Conservation (phyloP, 2,113 vertebrate species). For the Sebastes schlegelii region DNA sequence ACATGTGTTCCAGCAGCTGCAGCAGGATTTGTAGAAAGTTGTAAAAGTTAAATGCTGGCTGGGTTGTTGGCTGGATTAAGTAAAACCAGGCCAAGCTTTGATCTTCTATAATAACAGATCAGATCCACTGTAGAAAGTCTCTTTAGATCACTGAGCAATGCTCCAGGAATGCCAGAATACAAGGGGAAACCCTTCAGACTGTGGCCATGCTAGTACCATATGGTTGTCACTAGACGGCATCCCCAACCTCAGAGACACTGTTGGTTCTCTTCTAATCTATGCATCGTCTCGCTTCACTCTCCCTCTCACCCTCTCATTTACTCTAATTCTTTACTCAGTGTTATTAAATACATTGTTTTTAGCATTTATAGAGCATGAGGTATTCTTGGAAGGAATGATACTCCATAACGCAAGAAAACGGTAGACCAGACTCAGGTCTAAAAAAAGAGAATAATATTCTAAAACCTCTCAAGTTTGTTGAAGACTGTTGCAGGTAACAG, state of each 20-base stretch:
- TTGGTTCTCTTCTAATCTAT: not conserved
- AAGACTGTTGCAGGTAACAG: not conserved
- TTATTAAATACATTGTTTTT: not conserved
- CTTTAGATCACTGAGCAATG: not conserved
- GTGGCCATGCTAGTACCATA: not conserved
- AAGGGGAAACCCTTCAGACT: not conserved
- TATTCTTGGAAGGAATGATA: not conserved
- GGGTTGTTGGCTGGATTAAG: slow-evolving; percentile 6
- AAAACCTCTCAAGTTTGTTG: not conserved
- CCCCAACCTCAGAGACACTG: not conserved
- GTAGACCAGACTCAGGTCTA: not conserved
- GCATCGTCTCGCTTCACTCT: not conserved
- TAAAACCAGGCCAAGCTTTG: slow-evolving; percentile 21
- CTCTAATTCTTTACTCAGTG: not conserved
- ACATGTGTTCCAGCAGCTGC: not conserved
- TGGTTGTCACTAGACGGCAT: not conserved
- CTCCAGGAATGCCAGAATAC: not conserved
- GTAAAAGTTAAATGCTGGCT: not conserved
- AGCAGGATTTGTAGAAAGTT: not conserved
- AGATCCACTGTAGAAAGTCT: not conserved
- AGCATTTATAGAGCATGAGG: not conserved
- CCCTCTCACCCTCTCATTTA: not conserved
- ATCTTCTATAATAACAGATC: slow-evolving; percentile 6
- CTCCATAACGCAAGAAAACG: not conserved
- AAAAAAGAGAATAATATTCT: not conserved